phyloP scores from a whole-genome alignment of 2,797 vertebrate species.

The Phylloscopus collybita region DNA sequence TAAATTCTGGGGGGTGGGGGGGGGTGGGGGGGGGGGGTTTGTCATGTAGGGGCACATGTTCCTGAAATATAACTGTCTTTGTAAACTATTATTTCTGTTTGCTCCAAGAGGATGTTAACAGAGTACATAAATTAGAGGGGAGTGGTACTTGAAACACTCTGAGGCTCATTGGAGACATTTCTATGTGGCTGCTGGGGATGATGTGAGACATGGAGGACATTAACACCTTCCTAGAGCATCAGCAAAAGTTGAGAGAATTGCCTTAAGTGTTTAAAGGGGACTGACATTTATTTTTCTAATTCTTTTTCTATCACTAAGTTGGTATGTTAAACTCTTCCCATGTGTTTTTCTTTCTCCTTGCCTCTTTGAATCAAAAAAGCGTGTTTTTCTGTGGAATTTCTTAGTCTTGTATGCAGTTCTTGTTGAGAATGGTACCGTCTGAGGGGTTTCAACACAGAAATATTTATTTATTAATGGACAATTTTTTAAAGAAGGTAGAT shows the following conservation, averaged over 20 bases:
- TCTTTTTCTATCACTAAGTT: not conserved
- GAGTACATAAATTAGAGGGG: not conserved
- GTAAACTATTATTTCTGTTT: not conserved
- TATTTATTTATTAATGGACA: not conserved
- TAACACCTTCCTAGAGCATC: not conserved
- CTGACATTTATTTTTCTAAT: not conserved
- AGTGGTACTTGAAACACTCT: not conserved
- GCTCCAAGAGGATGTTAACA: not conserved
- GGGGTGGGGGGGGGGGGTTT: fast-evolving
- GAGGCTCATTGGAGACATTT: not conserved
- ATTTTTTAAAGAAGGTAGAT: not conserved
- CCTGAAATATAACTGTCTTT: not conserved
- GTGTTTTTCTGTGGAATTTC: not conserved
- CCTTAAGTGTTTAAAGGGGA: not conserved
- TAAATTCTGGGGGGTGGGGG: fast-evolving
- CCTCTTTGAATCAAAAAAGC: not conserved
- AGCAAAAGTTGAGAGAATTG: not conserved
- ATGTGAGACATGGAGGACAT: not conserved
- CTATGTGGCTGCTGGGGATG: not conserved
- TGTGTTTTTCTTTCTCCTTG: not conserved
- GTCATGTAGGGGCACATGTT: not conserved
- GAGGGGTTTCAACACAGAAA: not conserved
- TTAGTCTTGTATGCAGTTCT: not conserved
- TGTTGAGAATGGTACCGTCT: not conserved
- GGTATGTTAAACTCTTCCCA: not conserved